Evolutionary conservation across 2,797 vertebrate species (phyloP).

Genomic region (Premnoplex brunnescens): DNA sequence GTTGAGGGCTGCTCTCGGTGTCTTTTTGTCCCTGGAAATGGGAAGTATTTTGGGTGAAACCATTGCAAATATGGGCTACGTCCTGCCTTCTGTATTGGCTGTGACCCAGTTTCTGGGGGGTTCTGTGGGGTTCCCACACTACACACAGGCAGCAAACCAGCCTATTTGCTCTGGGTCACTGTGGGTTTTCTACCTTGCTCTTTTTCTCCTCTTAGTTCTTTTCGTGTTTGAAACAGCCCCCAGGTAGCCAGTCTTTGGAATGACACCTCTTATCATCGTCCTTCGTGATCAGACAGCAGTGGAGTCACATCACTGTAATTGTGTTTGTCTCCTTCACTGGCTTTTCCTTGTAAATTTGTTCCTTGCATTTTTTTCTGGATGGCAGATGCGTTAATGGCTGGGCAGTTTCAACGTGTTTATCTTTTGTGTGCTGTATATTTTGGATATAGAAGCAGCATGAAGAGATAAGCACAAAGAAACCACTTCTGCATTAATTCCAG

Average conservation of each 20-base stretch:
- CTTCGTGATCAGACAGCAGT: conserved; percentile 3
- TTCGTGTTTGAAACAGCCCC: not conserved
- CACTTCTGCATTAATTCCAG: conserved; percentile 50
- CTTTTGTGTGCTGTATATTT: conserved; percentile 2
- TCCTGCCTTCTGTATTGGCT: not conserved
- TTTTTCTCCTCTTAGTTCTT: not conserved
- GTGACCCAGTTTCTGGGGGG: not conserved
- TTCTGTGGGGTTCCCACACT: no score
- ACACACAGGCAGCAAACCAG: not conserved
- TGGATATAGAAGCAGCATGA: not conserved
- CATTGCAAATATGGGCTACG: not conserved
- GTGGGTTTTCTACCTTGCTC: not conserved
- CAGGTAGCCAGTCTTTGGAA: not conserved
- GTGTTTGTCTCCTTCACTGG: conserved; percentile 26
- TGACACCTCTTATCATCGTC: not conserved
- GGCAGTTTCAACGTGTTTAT: conserved; percentile 32
- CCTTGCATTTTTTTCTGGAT: conserved; percentile 2
- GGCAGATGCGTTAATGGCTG: conserved; percentile 37
- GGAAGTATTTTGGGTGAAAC: not conserved
- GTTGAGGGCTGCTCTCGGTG: not conserved
- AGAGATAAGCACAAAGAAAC: not conserved
- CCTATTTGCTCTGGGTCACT: not conserved
- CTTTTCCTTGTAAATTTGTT: conserved; percentile 43
- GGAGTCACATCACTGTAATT: conserved; percentile 26
- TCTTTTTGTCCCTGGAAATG: not conserved